Conservation (phyloP, 2,113 vertebrate genomes). For the Odontophorus gujanensis region DNA sequence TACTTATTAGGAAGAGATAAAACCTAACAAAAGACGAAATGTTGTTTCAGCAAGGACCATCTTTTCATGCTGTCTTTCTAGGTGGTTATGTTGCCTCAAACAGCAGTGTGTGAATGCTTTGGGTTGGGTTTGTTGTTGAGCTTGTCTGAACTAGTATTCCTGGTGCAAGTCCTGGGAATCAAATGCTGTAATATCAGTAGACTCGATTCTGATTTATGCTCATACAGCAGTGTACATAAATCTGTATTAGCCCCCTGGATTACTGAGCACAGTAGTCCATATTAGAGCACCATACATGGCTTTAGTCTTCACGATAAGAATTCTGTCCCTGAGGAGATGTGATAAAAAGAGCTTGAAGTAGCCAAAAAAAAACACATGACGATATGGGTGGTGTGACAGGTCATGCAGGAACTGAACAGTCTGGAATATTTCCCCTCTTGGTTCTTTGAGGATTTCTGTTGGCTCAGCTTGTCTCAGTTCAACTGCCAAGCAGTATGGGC, state of each 20-base stretch:
- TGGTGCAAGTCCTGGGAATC: background rate
- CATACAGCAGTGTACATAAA: background rate
- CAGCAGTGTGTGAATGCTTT: accelerated
- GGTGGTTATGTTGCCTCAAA: background rate
- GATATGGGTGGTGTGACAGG: background rate
- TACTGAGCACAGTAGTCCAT: background rate
- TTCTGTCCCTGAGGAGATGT: background rate
- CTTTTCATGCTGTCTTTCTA: background rate
- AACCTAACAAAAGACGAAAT: background rate
- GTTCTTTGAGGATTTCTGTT: background rate
- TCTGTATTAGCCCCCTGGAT: background rate
- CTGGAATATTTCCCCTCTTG: background rate
- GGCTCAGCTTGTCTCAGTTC: background rate
- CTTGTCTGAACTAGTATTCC: accelerated
- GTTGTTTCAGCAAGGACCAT: background rate
- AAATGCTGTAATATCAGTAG: background rate
- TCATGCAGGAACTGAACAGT: background rate
- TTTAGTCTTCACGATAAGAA: background rate
- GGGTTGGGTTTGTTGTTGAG: background rate
- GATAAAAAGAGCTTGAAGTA: background rate
- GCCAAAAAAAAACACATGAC: background rate
- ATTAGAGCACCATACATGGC: background rate
- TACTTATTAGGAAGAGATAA: background rate
- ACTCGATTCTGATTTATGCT: background rate
- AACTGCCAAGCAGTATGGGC: background rate